phyloP scores from a whole-genome alignment of 2,797 vertebrate species.

The Danio tinwini region DNA sequence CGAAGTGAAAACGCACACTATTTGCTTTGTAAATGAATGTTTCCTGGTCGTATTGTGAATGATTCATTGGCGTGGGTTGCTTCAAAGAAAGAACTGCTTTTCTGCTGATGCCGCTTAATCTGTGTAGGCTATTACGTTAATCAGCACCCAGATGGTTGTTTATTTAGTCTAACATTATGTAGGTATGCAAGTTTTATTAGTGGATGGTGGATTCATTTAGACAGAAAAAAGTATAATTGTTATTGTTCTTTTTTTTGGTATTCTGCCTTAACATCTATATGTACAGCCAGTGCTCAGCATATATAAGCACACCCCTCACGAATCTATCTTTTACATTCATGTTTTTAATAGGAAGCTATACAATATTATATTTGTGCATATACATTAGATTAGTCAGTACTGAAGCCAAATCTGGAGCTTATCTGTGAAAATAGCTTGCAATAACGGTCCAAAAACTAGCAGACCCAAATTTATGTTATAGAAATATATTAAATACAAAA shows the following conservation, averaged over 20 bases:
- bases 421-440: no score
- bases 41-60: slow-evolving; percentile 19
- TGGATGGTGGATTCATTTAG: background rate
- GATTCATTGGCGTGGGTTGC: background rate
- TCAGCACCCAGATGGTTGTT: background rate
- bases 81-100: background rate
- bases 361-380: no score
- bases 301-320: no score
- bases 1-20: background rate
- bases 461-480: no score
- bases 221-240: background rate
- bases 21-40: slow-evolving; percentile 3
- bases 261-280: background rate
- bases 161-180: background rate
- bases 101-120: background rate
- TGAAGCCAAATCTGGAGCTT: no score
- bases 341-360: no score
- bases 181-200: background rate
- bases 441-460: no score
- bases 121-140: background rate
- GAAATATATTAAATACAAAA: no score
- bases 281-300: background rate
- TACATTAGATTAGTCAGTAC: no score
- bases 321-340: no score
- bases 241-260: background rate